These are phyloP conservation scores for Phaetusa simplex DNA, from an alignment of 2,113 vertebrate species.

Conservation along the genomic window DNA sequence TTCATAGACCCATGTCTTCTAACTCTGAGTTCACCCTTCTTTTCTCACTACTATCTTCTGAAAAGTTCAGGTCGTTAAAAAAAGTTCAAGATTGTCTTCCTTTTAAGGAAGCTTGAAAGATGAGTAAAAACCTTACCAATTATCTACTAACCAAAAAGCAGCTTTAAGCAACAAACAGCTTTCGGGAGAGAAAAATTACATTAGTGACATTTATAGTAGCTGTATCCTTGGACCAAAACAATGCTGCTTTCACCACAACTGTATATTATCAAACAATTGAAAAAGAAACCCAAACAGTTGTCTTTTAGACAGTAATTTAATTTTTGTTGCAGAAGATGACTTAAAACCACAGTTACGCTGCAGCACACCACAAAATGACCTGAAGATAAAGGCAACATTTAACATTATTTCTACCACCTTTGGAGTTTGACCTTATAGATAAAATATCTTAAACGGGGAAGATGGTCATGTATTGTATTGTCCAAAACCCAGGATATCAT, in stretches of 20 bases:
- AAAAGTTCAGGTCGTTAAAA: not conserved
- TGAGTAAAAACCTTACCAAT: not conserved
- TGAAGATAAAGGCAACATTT: not conserved
- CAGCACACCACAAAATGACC: not conserved
- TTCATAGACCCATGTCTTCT: not conserved
- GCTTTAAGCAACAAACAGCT: not conserved
- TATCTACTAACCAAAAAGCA: not conserved
- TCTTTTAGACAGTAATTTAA: not conserved
- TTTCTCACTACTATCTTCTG: not conserved
- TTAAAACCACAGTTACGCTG: slow-evolving; percentile 5
- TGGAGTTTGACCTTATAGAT: not conserved
- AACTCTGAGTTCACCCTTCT: not conserved
- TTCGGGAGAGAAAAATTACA: not conserved
- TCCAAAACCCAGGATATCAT: not conserved
- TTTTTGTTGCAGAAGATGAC: slow-evolving; percentile 5
- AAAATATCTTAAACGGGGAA: not conserved
- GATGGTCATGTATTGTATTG: not conserved
- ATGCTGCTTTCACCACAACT: not conserved
- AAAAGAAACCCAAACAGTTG: slow-evolving; percentile 13
- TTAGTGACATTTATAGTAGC: not conserved
- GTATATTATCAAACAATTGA: not conserved
- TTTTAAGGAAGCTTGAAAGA: not conserved
- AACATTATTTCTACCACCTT: not conserved
- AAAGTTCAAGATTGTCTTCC: not conserved
- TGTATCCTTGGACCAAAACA: not conserved